These are phyloP conservation scores for Microtus oregoni DNA, from an alignment of 2,113 vertebrate species.

Conservation along the genomic window DNA sequence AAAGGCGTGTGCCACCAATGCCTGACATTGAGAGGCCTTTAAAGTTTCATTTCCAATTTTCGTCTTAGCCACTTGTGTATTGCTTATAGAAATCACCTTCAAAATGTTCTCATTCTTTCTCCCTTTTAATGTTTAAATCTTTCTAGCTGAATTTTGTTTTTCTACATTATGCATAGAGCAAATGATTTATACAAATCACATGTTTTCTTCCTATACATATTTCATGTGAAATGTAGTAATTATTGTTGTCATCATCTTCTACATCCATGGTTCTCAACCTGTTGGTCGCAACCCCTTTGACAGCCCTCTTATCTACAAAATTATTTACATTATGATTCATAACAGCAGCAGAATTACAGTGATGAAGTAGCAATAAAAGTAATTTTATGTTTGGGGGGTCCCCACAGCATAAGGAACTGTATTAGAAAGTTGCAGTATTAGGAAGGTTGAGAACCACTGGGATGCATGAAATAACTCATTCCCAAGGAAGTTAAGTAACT, in stretches of 20 bases:
- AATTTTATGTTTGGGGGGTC: not conserved
- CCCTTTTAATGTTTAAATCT: not conserved
- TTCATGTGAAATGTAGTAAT: not conserved
- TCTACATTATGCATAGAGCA: not conserved
- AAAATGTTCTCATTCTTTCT: not conserved
- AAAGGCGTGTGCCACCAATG: fast-evolving
- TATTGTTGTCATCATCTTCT: not conserved
- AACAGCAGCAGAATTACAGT: not conserved
- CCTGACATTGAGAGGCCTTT: not conserved
- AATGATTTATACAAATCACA: not conserved
- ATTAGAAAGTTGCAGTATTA: not conserved
- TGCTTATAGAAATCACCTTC: not conserved
- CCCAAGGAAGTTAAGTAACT: not conserved
- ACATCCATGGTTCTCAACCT: not conserved
- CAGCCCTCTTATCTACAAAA: not conserved
- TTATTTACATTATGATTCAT: not conserved
- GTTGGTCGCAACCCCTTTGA: not conserved
- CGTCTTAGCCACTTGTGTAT: not conserved
- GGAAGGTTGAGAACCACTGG: not conserved
- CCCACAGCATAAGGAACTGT: not conserved
- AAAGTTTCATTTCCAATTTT: not conserved
- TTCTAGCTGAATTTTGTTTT: not conserved
- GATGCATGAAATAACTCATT: not conserved
- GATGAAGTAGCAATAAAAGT: not conserved
- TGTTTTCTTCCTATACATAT: not conserved